Evolutionary conservation across 2,113 vertebrate species (phyloP).

Genomic region (Erythrocebus patas): DNA sequence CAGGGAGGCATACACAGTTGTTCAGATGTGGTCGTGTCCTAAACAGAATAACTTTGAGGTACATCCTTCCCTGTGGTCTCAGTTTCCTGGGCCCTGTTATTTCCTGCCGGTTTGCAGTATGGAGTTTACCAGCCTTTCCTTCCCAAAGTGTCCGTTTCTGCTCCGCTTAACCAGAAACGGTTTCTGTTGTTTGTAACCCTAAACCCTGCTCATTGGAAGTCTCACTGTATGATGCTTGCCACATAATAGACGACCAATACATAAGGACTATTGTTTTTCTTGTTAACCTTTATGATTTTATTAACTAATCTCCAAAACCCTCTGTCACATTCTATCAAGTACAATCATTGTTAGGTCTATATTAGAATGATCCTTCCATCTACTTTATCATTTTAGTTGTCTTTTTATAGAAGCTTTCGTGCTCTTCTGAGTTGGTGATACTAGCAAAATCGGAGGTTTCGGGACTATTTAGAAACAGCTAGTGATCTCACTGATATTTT

Average conservation of each 20-base stretch:
- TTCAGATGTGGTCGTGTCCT: neutral
- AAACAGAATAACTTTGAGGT: neutral
- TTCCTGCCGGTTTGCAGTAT: neutral
- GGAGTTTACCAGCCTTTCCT: neutral
- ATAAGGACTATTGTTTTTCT: neutral
- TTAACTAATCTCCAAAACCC: neutral
- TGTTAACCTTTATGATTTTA: neutral
- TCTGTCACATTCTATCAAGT: neutral
- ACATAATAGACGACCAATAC: neutral
- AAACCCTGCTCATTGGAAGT: neutral
- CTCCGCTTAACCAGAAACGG: neutral
- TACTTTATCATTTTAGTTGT: neutral
- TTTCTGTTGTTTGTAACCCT: neutral
- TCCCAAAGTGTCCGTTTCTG: neutral
- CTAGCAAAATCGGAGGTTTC: conserved; percentile 35
- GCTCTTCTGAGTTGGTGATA: neutral
- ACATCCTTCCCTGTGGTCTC: neutral
- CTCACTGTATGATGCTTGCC: neutral
- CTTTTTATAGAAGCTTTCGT: neutral
- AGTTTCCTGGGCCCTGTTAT: neutral
- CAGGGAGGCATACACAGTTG: neutral
- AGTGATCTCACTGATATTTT: neutral
- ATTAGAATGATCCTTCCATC: neutral
- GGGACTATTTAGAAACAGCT: neutral
- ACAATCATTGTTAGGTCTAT: neutral